phyloP scores from a whole-genome alignment of 64 coral and sea anemone species.

The Trachythela sp. region DNA sequence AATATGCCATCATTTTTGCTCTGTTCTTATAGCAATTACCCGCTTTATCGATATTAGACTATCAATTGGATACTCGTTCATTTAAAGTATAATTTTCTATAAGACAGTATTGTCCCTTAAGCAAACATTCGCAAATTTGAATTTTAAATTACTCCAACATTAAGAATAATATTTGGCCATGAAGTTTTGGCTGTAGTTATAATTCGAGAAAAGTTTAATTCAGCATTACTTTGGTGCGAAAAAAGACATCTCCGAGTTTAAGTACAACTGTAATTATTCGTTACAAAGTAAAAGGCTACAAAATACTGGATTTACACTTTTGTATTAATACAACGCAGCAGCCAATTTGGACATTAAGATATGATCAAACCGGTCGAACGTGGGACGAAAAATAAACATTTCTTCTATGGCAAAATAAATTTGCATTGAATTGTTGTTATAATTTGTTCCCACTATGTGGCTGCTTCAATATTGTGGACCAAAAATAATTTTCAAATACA shows the following conservation, averaged over 20 bases:
- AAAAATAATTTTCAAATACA: neutral
- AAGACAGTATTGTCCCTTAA: neutral
- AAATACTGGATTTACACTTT: no score
- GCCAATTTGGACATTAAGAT: neutral
- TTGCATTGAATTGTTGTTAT: neutral
- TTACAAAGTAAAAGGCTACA: no score
- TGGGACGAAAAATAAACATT: neutral
- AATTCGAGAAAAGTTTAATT: neutral
- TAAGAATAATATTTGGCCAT: neutral
- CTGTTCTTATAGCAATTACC: neutral
- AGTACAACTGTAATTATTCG: no score
- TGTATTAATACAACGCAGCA: neutral
- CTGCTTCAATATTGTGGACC: no score
- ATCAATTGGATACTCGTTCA: neutral
- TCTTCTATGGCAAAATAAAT: neutral
- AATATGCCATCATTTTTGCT: neutral
- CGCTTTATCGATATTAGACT: neutral
- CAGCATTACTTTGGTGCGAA: no score
- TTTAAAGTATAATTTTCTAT: neutral
- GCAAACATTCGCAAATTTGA: neutral
- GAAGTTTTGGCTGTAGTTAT: neutral
- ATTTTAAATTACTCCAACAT: neutral
- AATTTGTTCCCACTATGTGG: neutral
- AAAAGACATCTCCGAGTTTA: no score
- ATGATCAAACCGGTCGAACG: neutral